Evolutionary conservation across 2,113 vertebrate genomes (phyloP).

Genomic region (Osmerus mordax): DNA sequence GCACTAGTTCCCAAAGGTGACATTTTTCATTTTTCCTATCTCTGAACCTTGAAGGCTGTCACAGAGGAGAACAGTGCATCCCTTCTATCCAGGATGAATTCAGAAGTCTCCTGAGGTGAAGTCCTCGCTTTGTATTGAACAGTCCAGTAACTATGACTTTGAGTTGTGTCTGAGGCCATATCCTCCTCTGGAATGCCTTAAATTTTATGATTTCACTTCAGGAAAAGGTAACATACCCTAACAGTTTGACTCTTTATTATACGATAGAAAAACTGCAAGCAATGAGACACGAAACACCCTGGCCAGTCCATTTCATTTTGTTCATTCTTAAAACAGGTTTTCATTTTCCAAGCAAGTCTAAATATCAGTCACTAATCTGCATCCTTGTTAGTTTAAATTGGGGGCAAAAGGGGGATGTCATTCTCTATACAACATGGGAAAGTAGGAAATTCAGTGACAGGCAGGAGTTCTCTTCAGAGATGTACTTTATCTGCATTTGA

Average conservation of each 20-base stretch:
- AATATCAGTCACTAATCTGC: too few species aligned
- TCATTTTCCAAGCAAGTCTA: too few species aligned
- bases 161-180: conserved; percentile 48
- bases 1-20: conserved; percentile 52
- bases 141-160: conserved; percentile 62
- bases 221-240: conserved; percentile 7
- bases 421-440: not conserved
- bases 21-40: conserved; percentile 71
- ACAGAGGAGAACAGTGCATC: conserved; percentile 49
- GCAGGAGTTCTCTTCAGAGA: conserved; percentile 7
- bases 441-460: conserved; percentile 19
- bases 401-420: not conserved
- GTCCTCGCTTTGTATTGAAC: conserved; percentile 60
- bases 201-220: conserved; percentile 32
- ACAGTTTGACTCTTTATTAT: too few species aligned
- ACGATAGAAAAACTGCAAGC: too few species aligned
- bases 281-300: too few species aligned
- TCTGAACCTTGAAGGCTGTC: conserved; percentile 67
- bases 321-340: too few species aligned
- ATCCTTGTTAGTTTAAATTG: not conserved
- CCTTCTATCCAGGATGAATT: conserved; percentile 41
- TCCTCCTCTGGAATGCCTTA: conserved; percentile 39
- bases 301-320: too few species aligned
- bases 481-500: conserved; percentile 34
- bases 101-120: conserved; percentile 60